These are phyloP conservation scores for Lethrus apterus DNA, from an alignment of 1,140 invertebrate genomes.

Conservation along the genomic window DNA sequence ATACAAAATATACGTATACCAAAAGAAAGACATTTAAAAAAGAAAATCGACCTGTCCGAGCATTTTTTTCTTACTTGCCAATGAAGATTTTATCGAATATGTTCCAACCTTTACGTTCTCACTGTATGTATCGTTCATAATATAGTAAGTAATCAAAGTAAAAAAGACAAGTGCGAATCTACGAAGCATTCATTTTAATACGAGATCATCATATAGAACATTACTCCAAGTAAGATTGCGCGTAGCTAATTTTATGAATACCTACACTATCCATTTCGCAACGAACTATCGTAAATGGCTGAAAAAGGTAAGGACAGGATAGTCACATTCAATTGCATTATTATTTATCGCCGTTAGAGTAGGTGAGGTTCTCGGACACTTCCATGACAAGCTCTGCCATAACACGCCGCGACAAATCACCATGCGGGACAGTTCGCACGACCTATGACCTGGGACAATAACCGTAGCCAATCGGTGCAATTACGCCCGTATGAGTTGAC, in stretches of 20 bases:
- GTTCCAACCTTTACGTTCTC: no score
- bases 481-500: constrained; percentile 27
- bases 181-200: no score
- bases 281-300: constrained; percentile 14
- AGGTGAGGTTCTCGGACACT: constrained; percentile 23
- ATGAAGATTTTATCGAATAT: no score
- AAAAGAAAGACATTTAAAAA: no score
- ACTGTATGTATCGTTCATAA: no score
- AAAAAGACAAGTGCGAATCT: no score
- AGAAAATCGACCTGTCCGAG: no score
- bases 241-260: not conserved
- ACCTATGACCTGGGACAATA: constrained; percentile 37
- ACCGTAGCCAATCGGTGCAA: constrained; percentile 38
- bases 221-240: no score
- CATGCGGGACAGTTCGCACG: constrained; percentile 38
- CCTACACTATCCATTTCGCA: constrained; percentile 7
- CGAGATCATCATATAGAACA: no score
- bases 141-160: no score
- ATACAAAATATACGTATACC: no score
- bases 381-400: constrained; percentile 6
- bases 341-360: constrained; percentile 29
- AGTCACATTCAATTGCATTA: constrained; percentile 25
- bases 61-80: no score
- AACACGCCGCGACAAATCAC: constrained; percentile 37
- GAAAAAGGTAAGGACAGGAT: constrained; percentile 11